Base-by-base conservation (phyloP, 2,113 vertebrate species). In the Piliocolobus tephrosceles region DNA sequence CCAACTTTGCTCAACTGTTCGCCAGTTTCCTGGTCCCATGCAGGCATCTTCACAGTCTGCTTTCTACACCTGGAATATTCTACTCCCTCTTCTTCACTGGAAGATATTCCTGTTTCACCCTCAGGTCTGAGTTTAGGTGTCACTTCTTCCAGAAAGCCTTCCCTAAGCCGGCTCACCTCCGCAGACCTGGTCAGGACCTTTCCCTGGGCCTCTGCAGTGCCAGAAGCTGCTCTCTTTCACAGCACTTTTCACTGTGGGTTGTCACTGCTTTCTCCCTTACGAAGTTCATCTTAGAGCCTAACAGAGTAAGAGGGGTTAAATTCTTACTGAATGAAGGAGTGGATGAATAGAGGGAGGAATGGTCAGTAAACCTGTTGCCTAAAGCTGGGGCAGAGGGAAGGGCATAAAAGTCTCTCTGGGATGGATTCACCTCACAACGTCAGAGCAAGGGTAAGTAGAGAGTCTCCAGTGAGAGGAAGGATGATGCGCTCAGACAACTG, bases 361-460 rank as follows among this genome's bases (percentile, higher is more conserved):
- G 2, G 5, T 32, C 9, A 38, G 14, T 45, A 40, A 73, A 50
- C 6, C 3, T 8, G 0, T n/a, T 68, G 8, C 27, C 68, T 40
- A 58, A 64, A 38, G 3, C 17, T 70, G 9, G 52, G 38, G 8
- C 6, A 70, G 30, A 72, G 27, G 27, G 38, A 66, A 80, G 6
- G 32, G 47, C 8, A 27, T n/a, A 50, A 27, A 40, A 47, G 27
- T 25, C 8, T 30, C 57, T 43, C 17, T 38, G n/a, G 55, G 47
- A 27, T 13, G 16, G 43, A 9, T 20, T 93, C 20, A 40, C 30
- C 30, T 10, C 68, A n/a, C 75, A 81, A 68, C 11, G 38, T 5
- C 3, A 4, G 68, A 43, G 35, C 0, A 0, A 32, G 16, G 8
- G 13, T 25, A 52, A 35, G 66, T 8, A 2, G 30, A 43, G 16